These are phyloP conservation scores for Lasioglossum baleicum DNA, from an alignment of 1,140 invertebrate genomes.

Conservation along the genomic window DNA sequence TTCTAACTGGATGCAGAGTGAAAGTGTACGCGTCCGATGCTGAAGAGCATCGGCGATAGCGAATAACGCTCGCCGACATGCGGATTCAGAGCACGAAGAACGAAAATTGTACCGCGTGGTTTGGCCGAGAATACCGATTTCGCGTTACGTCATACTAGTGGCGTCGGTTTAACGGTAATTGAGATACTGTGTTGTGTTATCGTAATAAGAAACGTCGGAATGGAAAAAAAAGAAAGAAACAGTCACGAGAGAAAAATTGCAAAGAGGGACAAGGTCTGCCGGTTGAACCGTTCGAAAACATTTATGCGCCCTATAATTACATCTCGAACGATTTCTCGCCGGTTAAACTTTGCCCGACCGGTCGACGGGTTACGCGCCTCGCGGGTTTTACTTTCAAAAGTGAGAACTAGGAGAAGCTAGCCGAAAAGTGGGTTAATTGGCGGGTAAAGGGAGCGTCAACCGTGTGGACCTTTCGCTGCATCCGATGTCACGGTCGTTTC, in stretches of 20 bases:
- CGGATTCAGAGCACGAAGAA: constrained; percentile 29
- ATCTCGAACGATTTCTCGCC: too few relatives aligned
- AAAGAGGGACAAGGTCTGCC: background rate
- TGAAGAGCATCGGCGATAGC: background rate
- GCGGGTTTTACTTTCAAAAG: constrained; percentile 37
- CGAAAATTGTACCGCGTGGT: constrained; percentile 15
- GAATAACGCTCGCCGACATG: background rate
- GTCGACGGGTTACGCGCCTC: too few relatives aligned
- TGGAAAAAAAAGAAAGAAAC: background rate
- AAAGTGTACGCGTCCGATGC: constrained; percentile 9
- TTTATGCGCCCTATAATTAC: background rate
- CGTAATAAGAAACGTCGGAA: background rate
- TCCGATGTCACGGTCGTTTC: constrained; percentile 68
- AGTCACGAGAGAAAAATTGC: background rate
- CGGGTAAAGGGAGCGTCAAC: constrained; percentile 16
- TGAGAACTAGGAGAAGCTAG: constrained; percentile 10
- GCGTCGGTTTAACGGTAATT: constrained; percentile 7
- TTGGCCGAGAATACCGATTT: constrained; percentile 21
- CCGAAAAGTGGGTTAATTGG: constrained; percentile 39
- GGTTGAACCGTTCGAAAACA: background rate
- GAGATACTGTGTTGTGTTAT: background rate
- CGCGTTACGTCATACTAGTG: background rate
- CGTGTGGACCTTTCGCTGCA: constrained; percentile 58
- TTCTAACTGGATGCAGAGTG: constrained; percentile 24
- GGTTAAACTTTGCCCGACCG: background rate